Percentiles rank a stretch among this genome's conserved stretches.
Evolutionary conservation across 2,888 invertebrate species (phyloP).

Genomic region (Morpho deidamia): DNA sequence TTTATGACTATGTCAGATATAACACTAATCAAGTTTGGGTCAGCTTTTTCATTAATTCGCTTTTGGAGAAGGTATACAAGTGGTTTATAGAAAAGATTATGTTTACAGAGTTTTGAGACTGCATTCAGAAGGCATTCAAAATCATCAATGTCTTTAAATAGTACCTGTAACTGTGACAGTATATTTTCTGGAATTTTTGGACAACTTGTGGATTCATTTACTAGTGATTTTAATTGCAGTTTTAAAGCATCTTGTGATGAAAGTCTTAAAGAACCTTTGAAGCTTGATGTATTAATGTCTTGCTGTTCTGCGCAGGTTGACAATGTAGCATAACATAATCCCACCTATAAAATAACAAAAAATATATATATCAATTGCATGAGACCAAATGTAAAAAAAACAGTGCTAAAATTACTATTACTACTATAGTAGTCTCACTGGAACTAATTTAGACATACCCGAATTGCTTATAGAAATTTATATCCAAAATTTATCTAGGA

Average conservation of each 20-base stretch:
- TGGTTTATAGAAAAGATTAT: conserved; percentile 47
- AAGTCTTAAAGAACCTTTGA: conserved; percentile 25
- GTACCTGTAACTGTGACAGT: conserved; percentile 39
- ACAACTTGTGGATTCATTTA: conserved; percentile 27
- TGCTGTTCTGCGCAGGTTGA: conserved; percentile 23
- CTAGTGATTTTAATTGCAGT: conserved; percentile 39
- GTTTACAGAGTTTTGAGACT: conserved; percentile 45
- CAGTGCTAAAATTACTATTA: too few relatives aligned
- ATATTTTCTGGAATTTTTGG: conserved; percentile 31
- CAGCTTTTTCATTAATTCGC: conserved; percentile 39
- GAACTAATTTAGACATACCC: too few relatives aligned
- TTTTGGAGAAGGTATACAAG: conserved; percentile 55
- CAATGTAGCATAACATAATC: conserved; percentile 32
- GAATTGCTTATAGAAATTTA: too few relatives aligned
- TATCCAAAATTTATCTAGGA: too few relatives aligned
- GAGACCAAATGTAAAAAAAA: too few relatives aligned
- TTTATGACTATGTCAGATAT: conserved; percentile 55
- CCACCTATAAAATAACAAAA: conserved; percentile 30
- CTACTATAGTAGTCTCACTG: too few relatives aligned
- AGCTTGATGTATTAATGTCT: conserved; percentile 7
- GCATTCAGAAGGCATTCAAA: conserved; percentile 42
- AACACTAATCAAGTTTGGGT: conserved; percentile 34
- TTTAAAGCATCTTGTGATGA: conserved; percentile 54
- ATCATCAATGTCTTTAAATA: conserved; percentile 55
- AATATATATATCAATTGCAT: not conserved